Conservation (phyloP, 2,113 vertebrate genomes). For the Oplegnathus fasciatus region DNA sequence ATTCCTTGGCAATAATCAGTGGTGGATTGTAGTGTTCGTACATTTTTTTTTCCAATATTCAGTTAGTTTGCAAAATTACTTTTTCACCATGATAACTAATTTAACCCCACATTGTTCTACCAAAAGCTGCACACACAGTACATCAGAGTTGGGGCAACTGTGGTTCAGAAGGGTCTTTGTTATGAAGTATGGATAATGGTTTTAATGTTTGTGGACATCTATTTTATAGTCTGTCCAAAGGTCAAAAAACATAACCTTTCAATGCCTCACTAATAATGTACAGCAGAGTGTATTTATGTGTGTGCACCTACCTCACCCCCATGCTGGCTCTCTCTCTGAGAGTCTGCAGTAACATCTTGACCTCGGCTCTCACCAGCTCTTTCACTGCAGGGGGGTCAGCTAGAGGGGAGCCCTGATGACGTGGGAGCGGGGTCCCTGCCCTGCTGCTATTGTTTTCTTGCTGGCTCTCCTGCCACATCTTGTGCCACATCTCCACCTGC, state of each 20-base stretch:
- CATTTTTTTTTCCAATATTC: not conserved
- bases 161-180: not conserved
- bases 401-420: conserved; percentile 66
- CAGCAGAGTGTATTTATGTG: not conserved
- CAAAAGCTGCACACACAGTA: not conserved
- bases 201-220: not conserved
- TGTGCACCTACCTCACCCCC: conserved; percentile 73
- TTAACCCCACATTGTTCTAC: not conserved
- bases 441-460: conserved; percentile 26
- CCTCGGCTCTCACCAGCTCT: conserved; percentile 88
- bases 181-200: not conserved
- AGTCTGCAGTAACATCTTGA: conserved; percentile 86
- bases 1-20: not conserved
- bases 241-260: not conserved
- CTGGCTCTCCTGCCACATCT: conserved; percentile 78
- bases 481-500: conserved; percentile 84
- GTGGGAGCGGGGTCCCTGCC: conserved; percentile 25
- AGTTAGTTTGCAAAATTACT: not conserved
- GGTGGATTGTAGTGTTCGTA: not conserved
- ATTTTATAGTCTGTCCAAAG: not conserved
- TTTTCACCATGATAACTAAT: not conserved
- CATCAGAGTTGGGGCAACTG: not conserved
- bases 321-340: conserved; percentile 72
- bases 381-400: conserved; percentile 87
- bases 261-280: not conserved